Evolutionary conservation across 2,797 vertebrate genomes (phyloP).

Genomic region (Macroramphosus scolopax): DNA sequence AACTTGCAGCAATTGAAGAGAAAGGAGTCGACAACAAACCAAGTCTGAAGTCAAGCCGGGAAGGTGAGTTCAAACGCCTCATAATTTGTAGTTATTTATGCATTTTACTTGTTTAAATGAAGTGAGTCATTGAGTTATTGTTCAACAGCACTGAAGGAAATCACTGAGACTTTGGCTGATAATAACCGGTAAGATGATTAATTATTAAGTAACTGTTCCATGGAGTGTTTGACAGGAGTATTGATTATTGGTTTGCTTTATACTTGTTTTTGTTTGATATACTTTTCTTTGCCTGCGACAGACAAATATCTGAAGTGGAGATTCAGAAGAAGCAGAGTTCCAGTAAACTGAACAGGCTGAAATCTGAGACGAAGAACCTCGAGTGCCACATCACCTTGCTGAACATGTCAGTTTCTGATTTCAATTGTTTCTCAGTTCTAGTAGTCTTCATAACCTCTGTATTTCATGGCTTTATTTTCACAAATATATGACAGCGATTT

Average conservation of each 20-base stretch:
- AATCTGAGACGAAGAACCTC: slow-evolving; percentile 57
- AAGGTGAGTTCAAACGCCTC: slow-evolving; percentile 48
- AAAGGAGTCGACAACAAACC: slow-evolving; percentile 46
- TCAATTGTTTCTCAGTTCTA: too few relatives aligned
- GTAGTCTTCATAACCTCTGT: too few relatives aligned
- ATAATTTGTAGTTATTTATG: too few relatives aligned
- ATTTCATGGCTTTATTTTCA: too few relatives aligned
- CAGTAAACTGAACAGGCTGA: slow-evolving; percentile 55
- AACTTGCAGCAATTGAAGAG: slow-evolving; percentile 63
- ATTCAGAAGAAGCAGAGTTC: slow-evolving; percentile 55
- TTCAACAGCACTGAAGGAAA: slow-evolving; percentile 58
- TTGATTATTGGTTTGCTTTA: not conserved
- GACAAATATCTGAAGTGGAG: slow-evolving; percentile 64
- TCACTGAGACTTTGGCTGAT: slow-evolving; percentile 50
- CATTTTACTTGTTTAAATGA: not conserved
- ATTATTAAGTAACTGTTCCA: not conserved
- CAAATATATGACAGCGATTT: too few relatives aligned
- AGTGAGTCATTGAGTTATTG: not conserved
- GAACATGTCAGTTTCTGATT: slow-evolving; percentile 54
- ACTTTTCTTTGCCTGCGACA: slow-evolving; percentile 25
- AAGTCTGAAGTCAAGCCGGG: slow-evolving; percentile 58
- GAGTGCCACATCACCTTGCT: slow-evolving; percentile 46
- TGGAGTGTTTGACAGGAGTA: too few relatives aligned
- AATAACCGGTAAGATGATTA: slow-evolving; percentile 58
- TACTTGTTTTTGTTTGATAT: not conserved